Evolutionary conservation across 2,797 vertebrate genomes (phyloP).

Genomic region (Alauda arvensis): DNA sequence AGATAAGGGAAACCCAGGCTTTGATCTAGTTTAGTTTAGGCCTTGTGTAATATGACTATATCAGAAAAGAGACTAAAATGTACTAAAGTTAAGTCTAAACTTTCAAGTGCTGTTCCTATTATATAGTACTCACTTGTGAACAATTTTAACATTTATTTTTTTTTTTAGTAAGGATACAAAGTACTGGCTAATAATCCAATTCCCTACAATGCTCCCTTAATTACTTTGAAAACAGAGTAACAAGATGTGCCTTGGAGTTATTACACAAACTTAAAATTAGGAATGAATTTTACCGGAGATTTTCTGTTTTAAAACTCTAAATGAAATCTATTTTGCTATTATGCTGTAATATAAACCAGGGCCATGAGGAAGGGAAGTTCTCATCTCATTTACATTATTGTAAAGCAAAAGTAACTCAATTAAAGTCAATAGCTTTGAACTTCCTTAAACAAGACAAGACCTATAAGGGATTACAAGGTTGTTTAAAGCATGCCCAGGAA

Average conservation of each 20-base stretch:
- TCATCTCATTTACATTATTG: conserved; percentile 53
- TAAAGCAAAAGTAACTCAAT: conserved; percentile 57
- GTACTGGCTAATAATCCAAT: background rate
- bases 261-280: conserved; percentile 6
- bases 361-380: conserved; percentile 28
- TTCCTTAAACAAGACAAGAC: conserved; percentile 53
- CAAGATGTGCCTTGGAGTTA: conserved; percentile 28
- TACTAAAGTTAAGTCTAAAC: background rate
- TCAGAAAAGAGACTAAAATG: background rate
- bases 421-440: conserved; percentile 56
- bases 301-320: conserved; percentile 39
- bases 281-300: conserved; percentile 34
- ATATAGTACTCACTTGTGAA: background rate
- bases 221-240: conserved; percentile 36
- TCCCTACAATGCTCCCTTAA: conserved; percentile 6
- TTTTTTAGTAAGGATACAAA: background rate
- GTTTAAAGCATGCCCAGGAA: conserved; percentile 37
- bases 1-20: background rate
- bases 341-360: conserved; percentile 42
- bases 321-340: conserved; percentile 19
- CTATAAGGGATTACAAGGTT: conserved; percentile 45
- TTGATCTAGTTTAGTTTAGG: background rate
- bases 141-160: background rate
- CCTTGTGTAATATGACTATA: background rate
- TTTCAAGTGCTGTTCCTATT: background rate